Evolutionary conservation across 1,140 invertebrate genomes (phyloP).

Genomic region (Orius insidiosus): DNA sequence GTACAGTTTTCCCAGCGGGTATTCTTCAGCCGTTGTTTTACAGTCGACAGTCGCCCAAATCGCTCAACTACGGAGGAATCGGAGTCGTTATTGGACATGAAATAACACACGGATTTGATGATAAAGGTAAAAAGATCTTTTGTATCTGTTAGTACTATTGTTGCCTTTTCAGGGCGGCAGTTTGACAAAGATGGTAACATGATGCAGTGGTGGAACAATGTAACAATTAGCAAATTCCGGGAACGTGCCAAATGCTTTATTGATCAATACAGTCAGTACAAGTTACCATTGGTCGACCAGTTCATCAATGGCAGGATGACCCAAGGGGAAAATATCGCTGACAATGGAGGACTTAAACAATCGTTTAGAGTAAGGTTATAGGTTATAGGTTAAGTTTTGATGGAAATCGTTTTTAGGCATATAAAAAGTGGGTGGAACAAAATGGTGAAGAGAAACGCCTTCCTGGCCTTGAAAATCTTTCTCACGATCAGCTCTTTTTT

Average conservation of each 20-base stretch:
- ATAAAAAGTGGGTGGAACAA: conserved; percentile 54
- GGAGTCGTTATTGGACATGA: conserved; percentile 78
- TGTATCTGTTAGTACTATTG: no score
- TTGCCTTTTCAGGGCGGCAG: conserved; percentile 55
- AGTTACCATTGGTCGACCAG: conserved; percentile 61
- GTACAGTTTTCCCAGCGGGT: conserved; percentile 79
- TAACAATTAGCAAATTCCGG: conserved; percentile 75
- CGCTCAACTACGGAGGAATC: conserved; percentile 69
- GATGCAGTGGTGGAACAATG: conserved; percentile 95
- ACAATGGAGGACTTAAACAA: conserved; percentile 89
- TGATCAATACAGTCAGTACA: conserved; percentile 81
- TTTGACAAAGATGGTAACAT: conserved; percentile 97
- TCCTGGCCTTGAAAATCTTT: conserved; percentile 64
- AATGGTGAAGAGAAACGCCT: conserved; percentile 52
- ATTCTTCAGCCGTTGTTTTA: conserved; percentile 78
- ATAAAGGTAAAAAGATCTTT: conserved; percentile 49
- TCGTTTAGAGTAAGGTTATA: conserved; percentile 62
- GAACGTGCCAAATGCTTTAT: conserved; percentile 85
- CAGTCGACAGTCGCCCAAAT: conserved; percentile 66
- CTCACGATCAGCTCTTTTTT: conserved; percentile 76
- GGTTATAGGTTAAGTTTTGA: no score
- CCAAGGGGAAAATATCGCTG: conserved; percentile 88
- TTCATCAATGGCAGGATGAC: conserved; percentile 79
- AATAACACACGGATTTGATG: conserved; percentile 76
- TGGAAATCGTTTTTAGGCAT: conserved; percentile 48